Percentiles rank a stretch among this genome's conserved stretches.
Conservation (phyloP, 2,797 vertebrate genomes). For the Argyrosomus regius region DNA sequence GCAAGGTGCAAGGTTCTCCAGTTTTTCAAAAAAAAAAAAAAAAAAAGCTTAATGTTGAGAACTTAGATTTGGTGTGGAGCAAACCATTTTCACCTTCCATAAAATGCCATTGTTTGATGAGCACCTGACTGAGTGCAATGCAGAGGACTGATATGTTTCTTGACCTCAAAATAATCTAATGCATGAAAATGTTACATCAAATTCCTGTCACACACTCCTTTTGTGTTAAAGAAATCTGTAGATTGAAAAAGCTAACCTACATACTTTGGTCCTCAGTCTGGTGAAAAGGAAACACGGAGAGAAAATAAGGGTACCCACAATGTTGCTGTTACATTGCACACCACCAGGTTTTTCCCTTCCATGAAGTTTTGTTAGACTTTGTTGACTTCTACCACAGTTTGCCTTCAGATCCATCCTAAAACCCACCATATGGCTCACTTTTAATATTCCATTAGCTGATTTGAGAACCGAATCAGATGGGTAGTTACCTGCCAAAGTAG, state of each 20-base stretch:
- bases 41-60: background rate
- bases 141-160: background rate
- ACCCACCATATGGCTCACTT: slow-evolving; percentile 51
- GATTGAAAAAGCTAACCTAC: background rate
- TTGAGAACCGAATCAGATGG: slow-evolving; percentile 30
- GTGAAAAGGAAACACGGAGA: background rate
- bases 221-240: background rate
- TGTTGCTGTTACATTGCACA: background rate
- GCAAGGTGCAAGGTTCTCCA: background rate
- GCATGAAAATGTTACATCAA: background rate
- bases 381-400: slow-evolving; percentile 27
- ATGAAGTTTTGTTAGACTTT: slow-evolving; percentile 40
- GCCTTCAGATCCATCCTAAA: slow-evolving; percentile 16
- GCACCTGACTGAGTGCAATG: background rate
- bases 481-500: slow-evolving; percentile 46
- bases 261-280: background rate
- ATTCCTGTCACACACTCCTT: background rate
- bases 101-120: background rate
- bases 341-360: background rate
- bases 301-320: background rate
- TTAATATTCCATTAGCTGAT: slow-evolving; percentile 4
- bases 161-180: background rate
- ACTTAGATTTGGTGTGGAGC: background rate
- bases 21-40: no score
- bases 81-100: background rate